Evolutionary conservation across 2,113 vertebrate genomes (phyloP), one percentile per base, ranked within the genome.

Genomic region (Cisticola juncidis): DNA sequence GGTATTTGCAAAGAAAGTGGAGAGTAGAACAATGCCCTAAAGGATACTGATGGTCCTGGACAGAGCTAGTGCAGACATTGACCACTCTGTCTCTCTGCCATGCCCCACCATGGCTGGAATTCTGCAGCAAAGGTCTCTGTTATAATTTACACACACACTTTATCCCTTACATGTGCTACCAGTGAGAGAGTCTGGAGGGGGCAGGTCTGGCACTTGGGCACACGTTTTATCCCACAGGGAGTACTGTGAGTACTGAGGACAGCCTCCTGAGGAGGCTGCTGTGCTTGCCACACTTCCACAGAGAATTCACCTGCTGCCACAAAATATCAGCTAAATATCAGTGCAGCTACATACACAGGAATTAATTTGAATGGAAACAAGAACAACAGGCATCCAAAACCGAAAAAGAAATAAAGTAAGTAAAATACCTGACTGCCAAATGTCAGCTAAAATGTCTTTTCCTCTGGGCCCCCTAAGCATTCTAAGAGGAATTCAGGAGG

Each of bases 361-460:
- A 90, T 90, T 94, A 42, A 82, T 88, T 90, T 81, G 51, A 82
- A 90, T 74, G 76, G 48, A 83, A 92, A 53, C 48, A 84, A 64
- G 56, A 73, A 86, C 0, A 3, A 65, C 5, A 8, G 61, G 48
- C 21, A 78, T 62, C 11, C 51, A 93, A 95, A 95, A 68, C 40
- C 3, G 3, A 74, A 33, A 31, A 58, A 56, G 12, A 90, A 81
- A 92, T 45, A 38, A 79, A 78, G 19, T 72, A 80, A 83, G 53
- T 60, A 53, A 71, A 94, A 79, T 35, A 1, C 0, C n/a, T 56
- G 47, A 71, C 68, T 90, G 89, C 58, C 62, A 97, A 95, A 97
- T 96, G 94, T 95, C 94, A 97, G 64, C 40, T 69, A 82, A 93
- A 95, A 96, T 94, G 70, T 85, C 86, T 79, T 85, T 90, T 92